phyloP scores from a whole-genome alignment of 2,113 vertebrate genomes.

The Rhynchomys soricoides region DNA sequence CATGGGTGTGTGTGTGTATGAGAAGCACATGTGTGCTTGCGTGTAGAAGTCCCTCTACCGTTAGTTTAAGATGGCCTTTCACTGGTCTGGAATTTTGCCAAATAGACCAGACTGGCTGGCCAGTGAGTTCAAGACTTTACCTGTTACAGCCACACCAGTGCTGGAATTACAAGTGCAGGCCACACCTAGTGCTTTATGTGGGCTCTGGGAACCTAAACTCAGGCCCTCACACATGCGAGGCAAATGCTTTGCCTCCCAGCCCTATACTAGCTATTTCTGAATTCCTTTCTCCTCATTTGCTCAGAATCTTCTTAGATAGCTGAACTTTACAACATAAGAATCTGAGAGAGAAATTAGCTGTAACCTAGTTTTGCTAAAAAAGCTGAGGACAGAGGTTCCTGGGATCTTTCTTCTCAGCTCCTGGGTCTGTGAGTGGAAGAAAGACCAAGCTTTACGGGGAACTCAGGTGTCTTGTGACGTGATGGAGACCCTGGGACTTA shows the following conservation, averaged over 20 bases:
- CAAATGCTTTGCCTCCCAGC: background rate
- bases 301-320: constrained; percentile 6
- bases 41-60: background rate
- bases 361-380: background rate
- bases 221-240: background rate
- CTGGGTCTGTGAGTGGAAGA: too few relatives aligned
- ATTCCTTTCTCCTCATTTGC: background rate
- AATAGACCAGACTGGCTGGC: background rate
- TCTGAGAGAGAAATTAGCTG: background rate
- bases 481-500: background rate
- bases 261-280: constrained; percentile 11
- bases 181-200: background rate
- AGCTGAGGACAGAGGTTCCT: background rate
- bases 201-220: background rate
- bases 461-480: background rate
- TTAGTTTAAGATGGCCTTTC: background rate
- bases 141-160: background rate
- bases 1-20: background rate
- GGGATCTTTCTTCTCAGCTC: background rate
- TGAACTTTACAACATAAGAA: constrained; percentile 22
- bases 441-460: background rate
- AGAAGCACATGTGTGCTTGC: background rate
- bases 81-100: background rate
- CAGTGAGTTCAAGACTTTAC: background rate
- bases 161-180: too few relatives aligned